Conservation (phyloP, 2,888 invertebrate genomes). For the Podotricha telesiphe region DNA sequence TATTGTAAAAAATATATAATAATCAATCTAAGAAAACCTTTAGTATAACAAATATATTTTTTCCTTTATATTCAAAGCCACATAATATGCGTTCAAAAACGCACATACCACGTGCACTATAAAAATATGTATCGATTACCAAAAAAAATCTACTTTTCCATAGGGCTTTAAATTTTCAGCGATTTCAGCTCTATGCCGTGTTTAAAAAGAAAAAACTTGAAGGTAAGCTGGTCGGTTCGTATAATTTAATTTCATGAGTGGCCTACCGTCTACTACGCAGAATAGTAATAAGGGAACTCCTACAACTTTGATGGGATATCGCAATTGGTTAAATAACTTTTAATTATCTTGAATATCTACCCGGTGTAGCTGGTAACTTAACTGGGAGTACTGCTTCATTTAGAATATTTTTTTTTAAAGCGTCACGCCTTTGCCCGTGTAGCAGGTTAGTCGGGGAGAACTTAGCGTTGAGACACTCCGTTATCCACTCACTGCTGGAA, state of each 20-base stretch:
- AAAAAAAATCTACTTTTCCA: background rate
- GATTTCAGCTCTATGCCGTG: constrained; percentile 49
- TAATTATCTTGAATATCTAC: constrained; percentile 38
- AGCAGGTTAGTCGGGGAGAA: too few relatives aligned
- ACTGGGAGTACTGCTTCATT: too few relatives aligned
- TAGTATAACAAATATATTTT: too few relatives aligned
- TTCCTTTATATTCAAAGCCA: too few relatives aligned
- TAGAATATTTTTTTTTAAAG: too few relatives aligned
- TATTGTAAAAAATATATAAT: too few relatives aligned
- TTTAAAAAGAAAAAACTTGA: constrained; percentile 63
- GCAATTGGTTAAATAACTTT: constrained; percentile 63
- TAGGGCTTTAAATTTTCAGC: background rate
- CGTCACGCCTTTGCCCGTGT: too few relatives aligned
- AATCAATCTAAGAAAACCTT: too few relatives aligned
- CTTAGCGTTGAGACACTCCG: too few relatives aligned
- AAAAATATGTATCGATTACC: background rate
- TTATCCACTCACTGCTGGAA: too few relatives aligned
- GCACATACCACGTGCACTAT: too few relatives aligned
- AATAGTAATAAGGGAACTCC: constrained; percentile 72
- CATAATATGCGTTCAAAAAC: too few relatives aligned
- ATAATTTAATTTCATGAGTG: constrained; percentile 78
- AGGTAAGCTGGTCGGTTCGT: constrained; percentile 60
- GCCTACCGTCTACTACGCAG: constrained; percentile 59
- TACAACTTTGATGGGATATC: constrained; percentile 70
- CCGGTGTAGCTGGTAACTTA: background rate